Evolutionary conservation across 2,113 vertebrate genomes (phyloP).

Genomic region (Colius striatus): DNA sequence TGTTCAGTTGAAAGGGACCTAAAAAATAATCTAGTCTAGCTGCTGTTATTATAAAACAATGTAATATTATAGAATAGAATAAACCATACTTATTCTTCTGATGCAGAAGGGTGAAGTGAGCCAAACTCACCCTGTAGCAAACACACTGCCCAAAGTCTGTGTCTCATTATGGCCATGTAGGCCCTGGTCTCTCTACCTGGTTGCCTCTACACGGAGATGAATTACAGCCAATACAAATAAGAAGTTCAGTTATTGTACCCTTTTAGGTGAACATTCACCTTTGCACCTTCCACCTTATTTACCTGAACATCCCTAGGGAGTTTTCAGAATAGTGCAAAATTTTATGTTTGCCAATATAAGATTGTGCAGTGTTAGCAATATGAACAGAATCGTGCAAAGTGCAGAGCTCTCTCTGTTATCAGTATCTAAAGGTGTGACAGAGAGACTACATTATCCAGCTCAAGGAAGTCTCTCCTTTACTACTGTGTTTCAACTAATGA

Average conservation of each 20-base stretch:
- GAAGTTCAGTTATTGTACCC: neutral
- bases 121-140: neutral
- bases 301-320: neutral
- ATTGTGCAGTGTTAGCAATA: neutral
- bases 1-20: neutral
- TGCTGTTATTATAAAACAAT: neutral
- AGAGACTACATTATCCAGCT: neutral
- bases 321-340: neutral
- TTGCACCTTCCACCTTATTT: neutral
- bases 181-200: neutral
- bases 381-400: neutral
- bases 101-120: neutral
- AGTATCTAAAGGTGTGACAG: neutral
- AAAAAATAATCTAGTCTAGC: neutral
- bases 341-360: neutral
- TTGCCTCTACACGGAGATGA: neutral
- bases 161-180: neutral
- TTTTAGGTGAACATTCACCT: neutral
- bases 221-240: neutral
- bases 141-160: neutral
- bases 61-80: neutral
- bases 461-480: neutral
- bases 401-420: neutral
- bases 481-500: neutral
- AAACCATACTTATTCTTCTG: neutral